Evolutionary conservation across 2,797 vertebrate genomes (phyloP), one percentile per base, ranked within the genome.

Genomic region (Arvicola amphibius): DNA sequence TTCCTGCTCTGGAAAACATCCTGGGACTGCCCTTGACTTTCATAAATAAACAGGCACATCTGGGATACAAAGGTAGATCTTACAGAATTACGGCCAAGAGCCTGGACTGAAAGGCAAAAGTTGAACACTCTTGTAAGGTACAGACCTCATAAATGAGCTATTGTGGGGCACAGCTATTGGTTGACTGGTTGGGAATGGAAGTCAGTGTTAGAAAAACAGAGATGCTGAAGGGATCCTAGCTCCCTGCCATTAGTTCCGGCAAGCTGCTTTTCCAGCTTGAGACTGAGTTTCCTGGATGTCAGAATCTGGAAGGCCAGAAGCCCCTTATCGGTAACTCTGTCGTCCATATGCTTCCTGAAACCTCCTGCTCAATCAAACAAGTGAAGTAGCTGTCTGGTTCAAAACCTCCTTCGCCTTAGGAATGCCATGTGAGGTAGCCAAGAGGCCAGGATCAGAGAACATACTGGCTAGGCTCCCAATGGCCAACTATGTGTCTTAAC

Each of bases 1-100:
- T 95, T 97, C 69, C 83, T 96, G 67, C 48, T 85, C 84, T 91
- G 63, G 77, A 95, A 94, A 46, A 25, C 59, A 71, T 94, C 94
- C 76, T 85, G 84, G 46, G 51, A 37, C 76, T 94, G 83, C 65
- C 63, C 13, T 92, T 94, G 80, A 84, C 90, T 93, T 96, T 95
- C 88, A 94, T 80, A 90, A 96, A 92, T 87, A 92, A 90, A 84
- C 13, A 96, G 32, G 37, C 48, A 96, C 21, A 69, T 89, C 73
- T 90, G 43, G 23, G 23, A 71, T 79, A 83, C 90, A 95, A 93
- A 59, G 12, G 32, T 67, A 51, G 32, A 78, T 81, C 32, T 81
- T 34, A 71, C 40, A 83, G n/a, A 95, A 94, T 80, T 96, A 27
- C 11, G 73, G 32, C 17, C 56, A 67, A 95, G 56, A 91, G 4